Conservation (phyloP, 2,113 vertebrate species). For the Hemiprocne comata region DNA sequence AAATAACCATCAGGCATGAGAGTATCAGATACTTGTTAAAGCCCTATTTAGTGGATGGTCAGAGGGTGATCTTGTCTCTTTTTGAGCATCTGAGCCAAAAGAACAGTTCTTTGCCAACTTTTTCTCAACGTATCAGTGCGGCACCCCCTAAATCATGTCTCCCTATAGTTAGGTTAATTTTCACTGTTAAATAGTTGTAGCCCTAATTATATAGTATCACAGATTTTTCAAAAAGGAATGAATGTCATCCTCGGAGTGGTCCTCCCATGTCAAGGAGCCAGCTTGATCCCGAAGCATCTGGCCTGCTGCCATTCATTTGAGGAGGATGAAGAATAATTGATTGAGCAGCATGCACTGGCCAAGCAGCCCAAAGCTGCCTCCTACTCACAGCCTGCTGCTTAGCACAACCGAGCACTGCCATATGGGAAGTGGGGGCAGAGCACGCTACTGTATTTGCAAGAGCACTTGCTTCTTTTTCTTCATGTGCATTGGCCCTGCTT, state of each 20-base stretch:
- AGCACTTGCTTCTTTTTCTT: not conserved
- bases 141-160: not conserved
- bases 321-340: not conserved
- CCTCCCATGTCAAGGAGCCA: not conserved
- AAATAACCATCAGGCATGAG: not conserved
- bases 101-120: not conserved
- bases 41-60: not conserved
- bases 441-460: rapidly evolving
- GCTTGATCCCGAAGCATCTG: not conserved
- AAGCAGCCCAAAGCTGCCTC: constrained; percentile 29
- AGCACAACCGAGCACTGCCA: not conserved
- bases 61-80: not conserved
- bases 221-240: not conserved
- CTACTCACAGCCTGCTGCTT: constrained; percentile 25
- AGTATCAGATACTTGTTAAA: not conserved
- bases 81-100: not conserved
- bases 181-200: not conserved
- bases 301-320: not conserved
- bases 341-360: constrained; percentile 8
- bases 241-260: not conserved
- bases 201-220: not conserved
- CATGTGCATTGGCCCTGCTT: not conserved
- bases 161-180: constrained; percentile 17
- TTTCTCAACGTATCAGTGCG: not conserved
- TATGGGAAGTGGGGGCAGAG: constrained; percentile 38